Evolutionary conservation across 2,888 invertebrate species (phyloP).

Genomic region (Syritta pipiens): DNA sequence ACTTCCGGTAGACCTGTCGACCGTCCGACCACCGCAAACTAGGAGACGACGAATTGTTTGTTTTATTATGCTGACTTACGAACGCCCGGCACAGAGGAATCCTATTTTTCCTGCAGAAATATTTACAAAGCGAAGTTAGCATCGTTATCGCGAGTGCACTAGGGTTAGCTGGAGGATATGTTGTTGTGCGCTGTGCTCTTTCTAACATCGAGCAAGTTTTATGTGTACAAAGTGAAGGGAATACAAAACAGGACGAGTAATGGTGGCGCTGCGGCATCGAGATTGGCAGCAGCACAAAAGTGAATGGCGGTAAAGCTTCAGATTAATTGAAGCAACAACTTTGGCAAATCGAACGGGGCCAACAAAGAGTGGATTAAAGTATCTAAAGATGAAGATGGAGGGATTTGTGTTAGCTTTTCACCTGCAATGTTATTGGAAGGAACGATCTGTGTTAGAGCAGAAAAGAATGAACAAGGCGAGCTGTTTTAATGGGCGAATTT

Average conservation of each 20-base stretch:
- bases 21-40: slow-evolving; percentile 2
- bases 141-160: slow-evolving; percentile 16
- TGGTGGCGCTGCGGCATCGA: background rate
- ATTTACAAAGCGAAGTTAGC: slow-evolving; percentile 21
- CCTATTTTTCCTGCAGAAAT: slow-evolving; percentile 4
- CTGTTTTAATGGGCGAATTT: too few species aligned
- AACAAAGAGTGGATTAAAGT: background rate
- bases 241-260: background rate
- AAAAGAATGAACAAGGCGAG: too few species aligned
- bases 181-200: background rate
- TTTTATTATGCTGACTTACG: slow-evolving; percentile 31
- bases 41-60: slow-evolving; percentile 6
- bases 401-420: too few species aligned
- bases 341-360: background rate
- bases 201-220: background rate
- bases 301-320: background rate
- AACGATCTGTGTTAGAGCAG: too few species aligned
- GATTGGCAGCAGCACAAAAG: background rate
- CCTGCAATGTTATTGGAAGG: too few species aligned
- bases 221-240: background rate
- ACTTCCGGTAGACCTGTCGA: slow-evolving; percentile 29
- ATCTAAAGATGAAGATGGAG: background rate
- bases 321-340: background rate
- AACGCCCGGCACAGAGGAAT: slow-evolving; percentile 11
- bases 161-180: slow-evolving; percentile 6